These are phyloP conservation scores for Elysia chlorotica DNA, from an alignment of 1,140 invertebrate species.

Conservation along the genomic window DNA sequence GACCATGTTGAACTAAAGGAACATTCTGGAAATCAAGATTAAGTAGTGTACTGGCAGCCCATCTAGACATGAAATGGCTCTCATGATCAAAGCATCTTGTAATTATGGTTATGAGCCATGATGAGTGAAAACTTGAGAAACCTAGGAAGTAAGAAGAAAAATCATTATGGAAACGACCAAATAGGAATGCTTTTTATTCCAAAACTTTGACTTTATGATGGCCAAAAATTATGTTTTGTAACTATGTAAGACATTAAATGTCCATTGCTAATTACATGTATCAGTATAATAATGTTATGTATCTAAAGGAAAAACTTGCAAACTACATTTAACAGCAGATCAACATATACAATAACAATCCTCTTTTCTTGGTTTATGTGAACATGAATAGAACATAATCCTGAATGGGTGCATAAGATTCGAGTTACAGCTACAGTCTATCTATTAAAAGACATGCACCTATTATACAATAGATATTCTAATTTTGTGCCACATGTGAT, in stretches of 20 bases:
- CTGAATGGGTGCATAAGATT: no score
- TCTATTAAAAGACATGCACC: neutral
- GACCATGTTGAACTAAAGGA: constrained; percentile 5
- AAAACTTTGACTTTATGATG: neutral
- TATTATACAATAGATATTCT: neutral
- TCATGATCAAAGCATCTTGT: constrained; percentile 21
- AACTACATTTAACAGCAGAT: no score
- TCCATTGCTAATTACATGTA: neutral
- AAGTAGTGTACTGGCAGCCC: constrained; percentile 10
- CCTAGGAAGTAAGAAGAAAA: neutral
- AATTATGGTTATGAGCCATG: constrained; percentile 16
- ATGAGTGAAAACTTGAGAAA: constrained; percentile 6
- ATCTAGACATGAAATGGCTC: constrained; percentile 20
- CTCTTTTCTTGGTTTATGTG: no score
- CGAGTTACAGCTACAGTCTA: neutral
- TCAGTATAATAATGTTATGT: neutral
- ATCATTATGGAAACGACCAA: neutral
- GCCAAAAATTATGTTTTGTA: no score
- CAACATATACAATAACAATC: no score
- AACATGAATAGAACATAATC: no score
- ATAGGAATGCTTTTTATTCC: neutral
- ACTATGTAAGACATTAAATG: no score
- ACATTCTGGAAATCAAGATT: constrained; percentile 6
- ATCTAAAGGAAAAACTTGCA: no score
- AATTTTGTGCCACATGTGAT: neutral